A percentile compares a stretch with the other conserved stretches of the same genome.
Evolutionary conservation across 1,140 invertebrate species (phyloP).

Genomic region (Sycophila sp.): DNA sequence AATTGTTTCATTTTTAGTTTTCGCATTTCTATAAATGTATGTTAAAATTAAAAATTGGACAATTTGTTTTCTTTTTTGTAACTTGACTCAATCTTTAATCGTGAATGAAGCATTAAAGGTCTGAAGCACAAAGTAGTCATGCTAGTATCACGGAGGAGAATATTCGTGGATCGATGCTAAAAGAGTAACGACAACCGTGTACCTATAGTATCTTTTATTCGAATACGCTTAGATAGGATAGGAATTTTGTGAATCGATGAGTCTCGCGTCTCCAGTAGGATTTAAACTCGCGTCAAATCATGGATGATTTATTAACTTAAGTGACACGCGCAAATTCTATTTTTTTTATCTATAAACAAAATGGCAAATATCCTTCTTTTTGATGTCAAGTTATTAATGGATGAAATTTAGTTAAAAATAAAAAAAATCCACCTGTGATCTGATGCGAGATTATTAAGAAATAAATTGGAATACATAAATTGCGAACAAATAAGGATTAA

Average conservation of each 20-base stretch:
- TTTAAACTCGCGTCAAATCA: slow-evolving; percentile 6
- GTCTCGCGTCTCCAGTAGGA: no score
- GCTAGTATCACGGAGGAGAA: slow-evolving; percentile 17
- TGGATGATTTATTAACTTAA: slow-evolving; percentile 25
- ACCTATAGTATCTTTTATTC: slow-evolving; percentile 27
- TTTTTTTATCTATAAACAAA: no score
- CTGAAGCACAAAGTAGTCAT: slow-evolving; percentile 38
- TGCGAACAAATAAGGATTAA: slow-evolving; percentile 26
- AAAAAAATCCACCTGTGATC: neutral
- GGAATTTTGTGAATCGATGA: neutral
- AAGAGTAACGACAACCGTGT: slow-evolving; percentile 5
- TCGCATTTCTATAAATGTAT: no score
- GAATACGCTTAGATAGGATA: slow-evolving; percentile 31
- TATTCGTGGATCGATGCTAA: neutral
- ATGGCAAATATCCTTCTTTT: no score
- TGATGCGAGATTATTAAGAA: slow-evolving; percentile 5
- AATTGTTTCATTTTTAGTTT: no score
- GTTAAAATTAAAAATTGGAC: no score
- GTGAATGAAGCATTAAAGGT: slow-evolving; percentile 30
- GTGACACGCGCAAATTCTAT: no score
- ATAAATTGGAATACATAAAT: slow-evolving; percentile 13
- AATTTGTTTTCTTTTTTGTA: neutral
- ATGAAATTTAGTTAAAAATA: no score
- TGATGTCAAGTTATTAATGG: no score
- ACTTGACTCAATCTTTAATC: neutral